Percentiles rank a stretch among this genome's conserved stretches.
phyloP scores from a whole-genome alignment of 2,797 vertebrate genomes.

The Nannoperca australis region DNA sequence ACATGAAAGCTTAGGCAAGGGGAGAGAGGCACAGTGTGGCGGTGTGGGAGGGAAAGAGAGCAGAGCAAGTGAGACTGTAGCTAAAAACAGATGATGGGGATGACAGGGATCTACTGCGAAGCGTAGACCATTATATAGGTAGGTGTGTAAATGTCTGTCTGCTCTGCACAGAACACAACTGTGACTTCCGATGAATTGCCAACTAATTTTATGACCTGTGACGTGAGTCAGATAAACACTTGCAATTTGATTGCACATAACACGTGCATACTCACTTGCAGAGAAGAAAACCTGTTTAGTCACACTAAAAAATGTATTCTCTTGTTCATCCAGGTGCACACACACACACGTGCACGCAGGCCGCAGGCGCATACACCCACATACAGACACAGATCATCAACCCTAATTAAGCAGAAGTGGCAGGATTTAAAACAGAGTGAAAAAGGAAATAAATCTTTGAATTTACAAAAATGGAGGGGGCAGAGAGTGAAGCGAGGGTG shows the following conservation, averaged over 20 bases:
- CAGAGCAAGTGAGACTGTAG: constrained; percentile 47
- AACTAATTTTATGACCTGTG: constrained; percentile 39
- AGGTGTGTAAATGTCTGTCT: constrained; percentile 64
- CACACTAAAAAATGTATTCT: constrained; percentile 2
- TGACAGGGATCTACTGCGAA: constrained; percentile 60
- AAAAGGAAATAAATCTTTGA: background rate
- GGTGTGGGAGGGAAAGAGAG: constrained; percentile 67
- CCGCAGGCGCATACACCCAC: constrained; percentile 23
- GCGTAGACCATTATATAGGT: constrained; percentile 58
- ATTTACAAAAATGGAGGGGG: constrained; percentile 29
- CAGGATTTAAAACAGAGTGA: constrained; percentile 31
- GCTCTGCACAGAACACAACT: constrained; percentile 39
- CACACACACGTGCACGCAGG: background rate
- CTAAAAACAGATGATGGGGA: constrained; percentile 69
- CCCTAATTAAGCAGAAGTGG: constrained; percentile 51
- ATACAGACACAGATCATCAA: constrained; percentile 41
- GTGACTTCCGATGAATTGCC: constrained; percentile 40
- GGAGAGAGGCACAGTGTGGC: constrained; percentile 58
- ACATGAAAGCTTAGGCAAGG: constrained; percentile 71
- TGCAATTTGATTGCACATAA: constrained; percentile 42
- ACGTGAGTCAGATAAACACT: constrained; percentile 53
- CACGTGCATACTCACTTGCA: constrained; percentile 7
- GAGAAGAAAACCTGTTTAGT: constrained; percentile 10
- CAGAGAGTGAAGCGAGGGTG: constrained; percentile 6
- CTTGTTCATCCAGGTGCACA: constrained; percentile 16